These are phyloP conservation scores for Athalia cordata DNA, from an alignment of 2,888 invertebrate genomes.

Conservation along the genomic window DNA sequence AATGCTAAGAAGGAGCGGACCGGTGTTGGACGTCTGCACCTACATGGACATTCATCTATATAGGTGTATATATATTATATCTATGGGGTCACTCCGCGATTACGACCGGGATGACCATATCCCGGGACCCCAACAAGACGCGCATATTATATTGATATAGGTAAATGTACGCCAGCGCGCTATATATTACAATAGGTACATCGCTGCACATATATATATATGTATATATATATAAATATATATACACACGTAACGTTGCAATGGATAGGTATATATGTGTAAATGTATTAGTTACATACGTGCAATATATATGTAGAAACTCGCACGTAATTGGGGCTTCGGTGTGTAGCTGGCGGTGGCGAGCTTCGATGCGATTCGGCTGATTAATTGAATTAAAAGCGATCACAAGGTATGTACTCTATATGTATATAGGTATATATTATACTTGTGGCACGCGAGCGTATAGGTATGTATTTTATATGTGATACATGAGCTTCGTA, in stretches of 20 bases:
- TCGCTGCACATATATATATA: not conserved
- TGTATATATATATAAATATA: not conserved
- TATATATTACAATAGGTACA: not conserved
- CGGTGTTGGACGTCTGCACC: slow-evolving; percentile 19
- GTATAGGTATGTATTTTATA: too few relatives aligned
- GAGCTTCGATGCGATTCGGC: not conserved
- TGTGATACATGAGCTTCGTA: too few relatives aligned
- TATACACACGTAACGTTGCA: too few relatives aligned
- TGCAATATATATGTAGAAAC: too few relatives aligned
- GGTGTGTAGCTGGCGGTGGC: too few relatives aligned
- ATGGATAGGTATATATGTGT: not conserved
- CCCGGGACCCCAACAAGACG: slow-evolving; percentile 5
- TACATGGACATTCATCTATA: not conserved
- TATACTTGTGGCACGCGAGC: not conserved
- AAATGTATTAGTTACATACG: too few relatives aligned
- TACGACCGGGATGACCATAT: slow-evolving; percentile 33
- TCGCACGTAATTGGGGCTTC: too few relatives aligned
- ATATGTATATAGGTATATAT: too few relatives aligned
- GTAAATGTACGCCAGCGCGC: not conserved
- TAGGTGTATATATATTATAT: not conserved
- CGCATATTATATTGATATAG: slow-evolving; percentile 28
- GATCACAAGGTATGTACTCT: too few relatives aligned
- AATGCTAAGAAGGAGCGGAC: slow-evolving; percentile 70
- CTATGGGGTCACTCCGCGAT: slow-evolving; percentile 1
- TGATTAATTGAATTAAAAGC: too few relatives aligned